phyloP scores from a whole-genome alignment of 2,888 invertebrate species.

The Tetramorium bicarinatum region DNA sequence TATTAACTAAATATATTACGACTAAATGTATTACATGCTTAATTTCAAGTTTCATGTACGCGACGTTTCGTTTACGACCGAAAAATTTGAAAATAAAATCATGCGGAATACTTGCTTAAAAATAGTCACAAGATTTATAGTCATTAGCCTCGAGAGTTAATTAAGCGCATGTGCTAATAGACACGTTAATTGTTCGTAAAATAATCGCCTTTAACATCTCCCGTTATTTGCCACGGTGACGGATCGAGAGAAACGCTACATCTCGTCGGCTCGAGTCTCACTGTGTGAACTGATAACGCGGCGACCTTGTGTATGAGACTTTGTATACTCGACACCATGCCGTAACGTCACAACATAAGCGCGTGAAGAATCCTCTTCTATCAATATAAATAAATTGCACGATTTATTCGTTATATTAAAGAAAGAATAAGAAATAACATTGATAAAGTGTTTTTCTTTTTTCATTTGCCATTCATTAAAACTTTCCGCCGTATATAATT shows the following conservation, averaged over 20 bases:
- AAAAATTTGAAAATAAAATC: background rate
- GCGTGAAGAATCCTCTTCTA: background rate
- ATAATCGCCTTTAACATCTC: background rate
- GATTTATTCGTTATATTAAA: background rate
- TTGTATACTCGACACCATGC: background rate
- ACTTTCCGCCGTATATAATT: background rate
- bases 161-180: background rate
- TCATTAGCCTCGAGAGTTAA: background rate
- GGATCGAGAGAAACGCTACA: background rate
- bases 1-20: background rate
- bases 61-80: background rate
- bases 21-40: background rate
- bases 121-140: background rate
- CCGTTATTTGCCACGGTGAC: background rate
- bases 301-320: background rate
- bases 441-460: background rate
- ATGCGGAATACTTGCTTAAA: background rate
- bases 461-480: background rate
- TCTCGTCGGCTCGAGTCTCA: background rate
- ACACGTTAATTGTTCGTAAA: slow-evolving; percentile 6
- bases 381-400: background rate
- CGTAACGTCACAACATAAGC: background rate
- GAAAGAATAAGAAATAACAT: background rate
- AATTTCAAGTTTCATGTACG: background rate
- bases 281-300: background rate